phyloP scores from a whole-genome alignment of 2,888 invertebrate genomes.

The Tholera decimalis region DNA sequence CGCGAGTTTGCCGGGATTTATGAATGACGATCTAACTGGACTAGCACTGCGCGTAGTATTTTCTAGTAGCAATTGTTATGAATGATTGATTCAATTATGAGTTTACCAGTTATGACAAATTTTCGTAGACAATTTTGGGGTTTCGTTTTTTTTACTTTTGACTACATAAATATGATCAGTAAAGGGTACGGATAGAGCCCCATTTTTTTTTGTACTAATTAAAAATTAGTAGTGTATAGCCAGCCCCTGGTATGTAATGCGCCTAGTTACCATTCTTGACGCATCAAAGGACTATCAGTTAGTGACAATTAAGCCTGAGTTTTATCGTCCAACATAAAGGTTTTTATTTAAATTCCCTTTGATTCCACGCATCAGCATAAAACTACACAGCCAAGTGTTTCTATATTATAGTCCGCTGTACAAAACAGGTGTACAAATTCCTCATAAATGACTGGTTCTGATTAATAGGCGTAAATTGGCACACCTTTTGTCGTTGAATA shows the following conservation, averaged over 20 bases:
- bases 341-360: constrained; percentile 45
- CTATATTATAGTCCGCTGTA: constrained; percentile 8
- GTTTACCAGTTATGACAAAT: too few species aligned
- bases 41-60: too few species aligned
- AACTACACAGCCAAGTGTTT: constrained; percentile 17
- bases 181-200: too few species aligned
- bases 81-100: too few species aligned
- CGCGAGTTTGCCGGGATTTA: too few species aligned
- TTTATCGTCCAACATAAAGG: constrained; percentile 46
- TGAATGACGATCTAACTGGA: too few species aligned
- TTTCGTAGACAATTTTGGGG: too few species aligned
- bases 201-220: too few species aligned
- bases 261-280: constrained; percentile 49
- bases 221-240: too few species aligned
- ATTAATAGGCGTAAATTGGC: constrained; percentile 40
- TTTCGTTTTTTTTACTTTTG: too few species aligned
- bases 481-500: constrained; percentile 44
- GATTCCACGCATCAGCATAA: constrained; percentile 22
- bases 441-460: constrained; percentile 21
- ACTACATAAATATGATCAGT: too few species aligned
- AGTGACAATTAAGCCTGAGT: constrained; percentile 54
- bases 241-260: constrained; percentile 38
- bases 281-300: constrained; percentile 51
- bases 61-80: too few species aligned
- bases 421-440: constrained; percentile 36